Evolutionary conservation across 2,888 invertebrate species (phyloP).

Genomic region (Coenonympha glycerion): DNA sequence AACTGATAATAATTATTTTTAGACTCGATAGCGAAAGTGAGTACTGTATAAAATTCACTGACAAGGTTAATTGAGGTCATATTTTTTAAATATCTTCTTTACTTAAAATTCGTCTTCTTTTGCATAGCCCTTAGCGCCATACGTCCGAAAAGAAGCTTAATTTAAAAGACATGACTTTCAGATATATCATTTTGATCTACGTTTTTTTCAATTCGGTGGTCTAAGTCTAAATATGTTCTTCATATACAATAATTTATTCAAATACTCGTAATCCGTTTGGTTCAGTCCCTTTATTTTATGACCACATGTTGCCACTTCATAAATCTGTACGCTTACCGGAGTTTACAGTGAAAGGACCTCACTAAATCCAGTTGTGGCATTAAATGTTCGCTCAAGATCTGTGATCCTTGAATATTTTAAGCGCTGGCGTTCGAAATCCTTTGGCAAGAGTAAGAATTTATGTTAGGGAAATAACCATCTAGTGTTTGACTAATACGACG

Average conservation of each 20-base stretch:
- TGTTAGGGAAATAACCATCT: conserved; percentile 21
- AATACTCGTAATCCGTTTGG: conserved; percentile 20
- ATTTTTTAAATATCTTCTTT: too few relatives aligned
- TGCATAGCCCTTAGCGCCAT: not conserved
- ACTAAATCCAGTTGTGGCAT: conserved; percentile 25
- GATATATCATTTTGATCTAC: too few relatives aligned
- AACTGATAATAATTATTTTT: too few relatives aligned
- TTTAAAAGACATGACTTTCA: too few relatives aligned
- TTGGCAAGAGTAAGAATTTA: conserved; percentile 18
- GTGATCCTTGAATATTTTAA: conserved; percentile 22
- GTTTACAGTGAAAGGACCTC: conserved; percentile 19
- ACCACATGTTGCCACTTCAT: conserved; percentile 31
- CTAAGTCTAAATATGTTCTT: too few relatives aligned
- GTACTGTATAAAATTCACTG: too few relatives aligned
- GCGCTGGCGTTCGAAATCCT: conserved; percentile 18
- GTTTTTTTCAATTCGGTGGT: too few relatives aligned
- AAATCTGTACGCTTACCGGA: conserved; percentile 27
- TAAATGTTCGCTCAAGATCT: conserved; percentile 16
- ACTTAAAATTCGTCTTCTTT: too few relatives aligned
- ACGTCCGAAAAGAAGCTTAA: too few relatives aligned
- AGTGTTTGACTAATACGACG: conserved; percentile 17
- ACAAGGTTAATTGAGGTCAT: too few relatives aligned
- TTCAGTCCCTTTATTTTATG: conserved; percentile 23
- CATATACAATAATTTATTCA: conserved; percentile 22
- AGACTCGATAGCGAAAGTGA: too few relatives aligned